Percentiles rank a stretch among this genome's conserved stretches.
phyloP scores from a whole-genome alignment of 2,113 vertebrate species.

The Chamaetylas fuelleborni region DNA sequence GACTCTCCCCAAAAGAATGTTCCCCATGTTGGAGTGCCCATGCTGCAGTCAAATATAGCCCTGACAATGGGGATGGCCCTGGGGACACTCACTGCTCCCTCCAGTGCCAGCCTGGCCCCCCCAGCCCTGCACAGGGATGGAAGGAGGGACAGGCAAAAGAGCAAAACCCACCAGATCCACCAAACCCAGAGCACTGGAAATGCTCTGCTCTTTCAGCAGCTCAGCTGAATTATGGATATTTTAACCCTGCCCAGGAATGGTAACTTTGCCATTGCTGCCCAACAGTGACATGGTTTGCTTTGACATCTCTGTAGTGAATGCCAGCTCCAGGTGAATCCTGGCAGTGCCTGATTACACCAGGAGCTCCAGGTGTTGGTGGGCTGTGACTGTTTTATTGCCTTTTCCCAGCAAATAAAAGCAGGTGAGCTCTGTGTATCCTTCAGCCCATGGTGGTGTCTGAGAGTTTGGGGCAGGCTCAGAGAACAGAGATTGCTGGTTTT shows the following conservation, averaged over 20 bases:
- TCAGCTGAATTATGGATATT: neutral
- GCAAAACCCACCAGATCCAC: neutral
- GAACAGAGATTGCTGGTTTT: neutral
- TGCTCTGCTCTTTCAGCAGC: neutral
- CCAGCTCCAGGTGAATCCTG: neutral
- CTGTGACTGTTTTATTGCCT: neutral
- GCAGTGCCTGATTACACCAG: neutral
- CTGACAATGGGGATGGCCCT: slow-evolving; percentile 70
- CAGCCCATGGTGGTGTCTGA: neutral
- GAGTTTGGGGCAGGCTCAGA: neutral
- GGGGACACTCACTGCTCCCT: neutral
- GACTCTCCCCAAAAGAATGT: slow-evolving; percentile 70
- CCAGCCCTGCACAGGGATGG: too few relatives aligned
- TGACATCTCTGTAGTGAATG: neutral
- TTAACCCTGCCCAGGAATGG: neutral
- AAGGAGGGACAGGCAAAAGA: neutral
- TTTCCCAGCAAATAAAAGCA: neutral
- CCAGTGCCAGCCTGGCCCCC: neutral
- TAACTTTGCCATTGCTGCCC: neutral
- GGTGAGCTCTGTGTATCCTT: neutral
- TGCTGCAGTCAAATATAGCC: slow-evolving; percentile 75
- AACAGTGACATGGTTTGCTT: neutral
- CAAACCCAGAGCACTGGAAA: neutral
- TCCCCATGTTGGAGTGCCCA: slow-evolving; percentile 65
- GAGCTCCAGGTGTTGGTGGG: neutral